A percentile compares a stretch with the other conserved stretches of the same genome.
Evolutionary conservation across 2,797 vertebrate species (phyloP).

Genomic region (Sparidentex hasta): DNA sequence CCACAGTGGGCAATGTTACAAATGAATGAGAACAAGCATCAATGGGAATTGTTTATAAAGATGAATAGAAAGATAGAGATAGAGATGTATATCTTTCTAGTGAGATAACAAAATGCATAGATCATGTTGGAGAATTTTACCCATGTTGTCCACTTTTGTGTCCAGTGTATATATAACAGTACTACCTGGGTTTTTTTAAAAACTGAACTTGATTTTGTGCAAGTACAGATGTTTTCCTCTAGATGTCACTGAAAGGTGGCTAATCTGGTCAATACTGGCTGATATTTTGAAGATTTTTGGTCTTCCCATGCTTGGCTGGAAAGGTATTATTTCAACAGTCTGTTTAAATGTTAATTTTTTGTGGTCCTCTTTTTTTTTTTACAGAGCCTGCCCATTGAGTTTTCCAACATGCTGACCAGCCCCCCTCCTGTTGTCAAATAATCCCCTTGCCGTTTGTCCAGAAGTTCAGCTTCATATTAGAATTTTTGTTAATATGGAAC

Average conservation of each 20-base stretch:
- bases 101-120: no score
- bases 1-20: background rate
- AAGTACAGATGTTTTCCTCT: conserved; percentile 25
- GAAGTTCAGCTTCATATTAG: conserved; percentile 54
- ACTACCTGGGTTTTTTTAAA: no score
- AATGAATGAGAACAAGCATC: no score
- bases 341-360: background rate
- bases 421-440: conserved; percentile 62
- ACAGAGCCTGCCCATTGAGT: conserved; percentile 82
- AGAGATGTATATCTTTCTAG: background rate
- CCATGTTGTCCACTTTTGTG: no score
- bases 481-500: conserved; percentile 80
- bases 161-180: no score
- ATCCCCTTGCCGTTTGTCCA: conserved; percentile 19
- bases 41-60: no score
- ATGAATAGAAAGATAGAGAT: background rate
- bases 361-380: conserved; percentile 16
- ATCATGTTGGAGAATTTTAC: no score
- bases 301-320: background rate
- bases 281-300: background rate
- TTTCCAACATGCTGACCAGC: conserved; percentile 47
- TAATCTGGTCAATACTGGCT: background rate
- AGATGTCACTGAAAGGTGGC: conserved; percentile 51
- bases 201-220: conserved; percentile 3
- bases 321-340: background rate